Evolutionary conservation across 2,888 invertebrate species (phyloP).

Genomic region (Amiota mariae): DNA sequence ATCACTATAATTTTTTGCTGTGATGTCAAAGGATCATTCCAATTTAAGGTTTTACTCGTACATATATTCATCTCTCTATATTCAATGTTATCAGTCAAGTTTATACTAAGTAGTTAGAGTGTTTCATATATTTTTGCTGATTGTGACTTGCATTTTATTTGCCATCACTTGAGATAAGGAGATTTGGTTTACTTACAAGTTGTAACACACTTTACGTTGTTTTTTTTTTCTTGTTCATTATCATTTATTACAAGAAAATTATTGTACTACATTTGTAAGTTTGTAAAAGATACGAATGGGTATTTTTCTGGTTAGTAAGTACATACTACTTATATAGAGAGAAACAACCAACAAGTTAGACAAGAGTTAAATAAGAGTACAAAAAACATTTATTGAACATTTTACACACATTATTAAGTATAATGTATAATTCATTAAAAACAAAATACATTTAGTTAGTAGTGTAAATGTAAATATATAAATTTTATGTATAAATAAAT

Average conservation of each 20-base stretch:
- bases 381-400: background rate
- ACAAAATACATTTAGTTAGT: too few relatives aligned
- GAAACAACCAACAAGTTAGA: background rate
- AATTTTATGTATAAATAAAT: background rate
- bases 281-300: background rate
- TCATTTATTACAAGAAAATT: slow-evolving; percentile 19
- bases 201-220: background rate
- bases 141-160: background rate
- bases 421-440: too few relatives aligned
- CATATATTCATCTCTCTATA: too few relatives aligned
- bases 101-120: too few relatives aligned
- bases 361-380: background rate
- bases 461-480: background rate
- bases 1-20: too few relatives aligned
- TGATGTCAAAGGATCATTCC: too few relatives aligned
- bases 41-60: too few relatives aligned
- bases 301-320: background rate
- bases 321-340: background rate
- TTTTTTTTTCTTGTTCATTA: background rate
- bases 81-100: too few relatives aligned
- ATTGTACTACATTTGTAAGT: background rate
- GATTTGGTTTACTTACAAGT: background rate
- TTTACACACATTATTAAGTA: too few relatives aligned
- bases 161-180: slow-evolving; percentile 12
- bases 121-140: too few relatives aligned